phyloP scores from a whole-genome alignment of 2,888 invertebrate species.

The Apoderus coryli region DNA sequence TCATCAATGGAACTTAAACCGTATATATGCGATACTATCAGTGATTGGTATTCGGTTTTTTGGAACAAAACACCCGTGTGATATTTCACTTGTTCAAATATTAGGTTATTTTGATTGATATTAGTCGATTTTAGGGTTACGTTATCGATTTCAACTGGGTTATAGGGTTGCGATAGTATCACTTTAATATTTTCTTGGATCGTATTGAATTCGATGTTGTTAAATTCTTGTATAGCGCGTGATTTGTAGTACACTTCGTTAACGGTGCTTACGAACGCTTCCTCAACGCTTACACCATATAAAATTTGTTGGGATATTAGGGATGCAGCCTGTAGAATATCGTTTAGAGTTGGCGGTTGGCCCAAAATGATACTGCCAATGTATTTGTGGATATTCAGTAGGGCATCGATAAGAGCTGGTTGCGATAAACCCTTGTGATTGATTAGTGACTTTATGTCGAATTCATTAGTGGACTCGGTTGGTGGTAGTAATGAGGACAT shows the following conservation, averaged over 20 bases:
- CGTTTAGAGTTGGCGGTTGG: conserved; percentile 46
- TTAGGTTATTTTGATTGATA: too few relatives aligned
- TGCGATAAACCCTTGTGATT: conserved; percentile 32
- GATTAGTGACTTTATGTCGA: conserved; percentile 40
- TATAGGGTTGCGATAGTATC: too few relatives aligned
- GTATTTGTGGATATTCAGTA: conserved; percentile 37
- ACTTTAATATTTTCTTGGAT: too few relatives aligned
- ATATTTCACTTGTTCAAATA: too few relatives aligned
- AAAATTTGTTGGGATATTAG: conserved; percentile 48
- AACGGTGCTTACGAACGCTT: conserved; percentile 44
- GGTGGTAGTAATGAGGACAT: conserved; percentile 30
- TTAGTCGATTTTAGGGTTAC: too few relatives aligned
- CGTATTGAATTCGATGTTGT: too few relatives aligned
- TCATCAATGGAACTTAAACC: too few relatives aligned
- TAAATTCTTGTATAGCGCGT: conserved; percentile 25
- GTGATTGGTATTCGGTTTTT: too few relatives aligned
- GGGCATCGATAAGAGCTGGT: conserved; percentile 19
- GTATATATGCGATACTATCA: too few relatives aligned
- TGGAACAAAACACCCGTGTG: too few relatives aligned
- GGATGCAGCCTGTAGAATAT: conserved; percentile 49
- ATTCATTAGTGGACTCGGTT: conserved; percentile 22
- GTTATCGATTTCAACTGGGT: too few relatives aligned
- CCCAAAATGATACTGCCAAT: conserved; percentile 34
- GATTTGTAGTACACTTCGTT: conserved; percentile 46
- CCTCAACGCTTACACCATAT: conserved; percentile 40